phyloP scores from a whole-genome alignment of 2,888 invertebrate genomes.

The Lasioglossum lativentre region DNA sequence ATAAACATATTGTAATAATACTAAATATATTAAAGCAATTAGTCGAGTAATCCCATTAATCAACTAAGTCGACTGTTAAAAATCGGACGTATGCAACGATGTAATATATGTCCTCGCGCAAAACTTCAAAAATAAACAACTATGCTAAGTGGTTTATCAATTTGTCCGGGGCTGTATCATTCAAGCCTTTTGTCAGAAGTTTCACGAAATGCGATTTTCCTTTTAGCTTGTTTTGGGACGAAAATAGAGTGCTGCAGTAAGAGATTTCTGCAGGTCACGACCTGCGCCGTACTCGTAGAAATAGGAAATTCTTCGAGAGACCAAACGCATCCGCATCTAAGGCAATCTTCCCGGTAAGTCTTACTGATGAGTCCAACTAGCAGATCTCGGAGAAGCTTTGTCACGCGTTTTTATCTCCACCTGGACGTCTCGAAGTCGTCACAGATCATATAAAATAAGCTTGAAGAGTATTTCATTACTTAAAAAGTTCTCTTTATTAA shows the following conservation, averaged over 20 bases:
- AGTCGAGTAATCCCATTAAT: no score
- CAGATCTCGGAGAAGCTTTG: not conserved
- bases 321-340: constrained; percentile 7
- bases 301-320: constrained; percentile 17
- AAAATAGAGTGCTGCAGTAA: not conserved
- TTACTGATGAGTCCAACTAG: constrained; percentile 21
- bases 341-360: constrained; percentile 25
- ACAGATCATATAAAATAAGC: not conserved
- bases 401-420: not conserved
- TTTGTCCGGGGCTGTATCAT: not conserved
- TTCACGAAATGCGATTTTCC: not conserved
- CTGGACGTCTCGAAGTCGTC: not conserved
- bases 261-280: constrained; percentile 9
- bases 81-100: no score
- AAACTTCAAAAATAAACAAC: no score
- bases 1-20: no score
- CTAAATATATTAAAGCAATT: no score
- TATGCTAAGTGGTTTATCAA: not conserved
- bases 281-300: not conserved
- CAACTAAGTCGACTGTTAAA: no score
- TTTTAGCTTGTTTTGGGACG: not conserved
- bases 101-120: no score
- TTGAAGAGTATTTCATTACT: not conserved
- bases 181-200: not conserved
- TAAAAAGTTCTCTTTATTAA: no score